Conservation (phyloP, 1,140 invertebrate genomes). For the Drosophila santomea region DNA sequence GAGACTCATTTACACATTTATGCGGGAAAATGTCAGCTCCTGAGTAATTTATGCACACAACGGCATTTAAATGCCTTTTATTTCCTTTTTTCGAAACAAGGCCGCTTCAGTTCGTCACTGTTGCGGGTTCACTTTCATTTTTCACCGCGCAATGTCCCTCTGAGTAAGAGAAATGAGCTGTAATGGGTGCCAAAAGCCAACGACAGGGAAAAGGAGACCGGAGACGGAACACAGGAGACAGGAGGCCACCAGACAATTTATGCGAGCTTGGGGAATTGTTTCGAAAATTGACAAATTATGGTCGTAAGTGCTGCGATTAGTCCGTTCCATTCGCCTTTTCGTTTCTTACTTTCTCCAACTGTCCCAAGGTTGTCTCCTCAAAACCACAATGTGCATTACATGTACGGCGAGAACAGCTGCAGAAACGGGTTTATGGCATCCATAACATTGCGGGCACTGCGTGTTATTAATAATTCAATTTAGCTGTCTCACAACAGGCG, state of each 20-base stretch:
- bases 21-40: conserved; percentile 54
- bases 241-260: conserved; percentile 57
- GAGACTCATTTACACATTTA: conserved; percentile 68
- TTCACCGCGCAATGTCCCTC: conserved; percentile 58
- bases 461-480: conserved; percentile 83
- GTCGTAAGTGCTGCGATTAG: conserved; percentile 77
- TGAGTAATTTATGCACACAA: conserved; percentile 74
- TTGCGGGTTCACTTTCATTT: conserved; percentile 64
- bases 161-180: conserved; percentile 54
- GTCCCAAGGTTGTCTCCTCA: conserved; percentile 55
- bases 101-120: conserved; percentile 24
- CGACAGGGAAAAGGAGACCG: conserved; percentile 19
- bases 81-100: conserved; percentile 16
- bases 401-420: conserved; percentile 2
- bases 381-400: conserved; percentile 39
- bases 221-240: conserved; percentile 3
- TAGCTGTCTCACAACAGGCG: conserved; percentile 55
- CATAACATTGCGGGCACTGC: conserved; percentile 34
- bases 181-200: conserved; percentile 76
- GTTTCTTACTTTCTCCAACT: conserved; percentile 26
- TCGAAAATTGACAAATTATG: conserved; percentile 83
- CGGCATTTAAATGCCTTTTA: conserved; percentile 67
- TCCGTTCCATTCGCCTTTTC: conserved; percentile 24
- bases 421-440: conserved; percentile 32
- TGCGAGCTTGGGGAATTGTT: conserved; percentile 72